Percentiles rank a stretch among this genome's conserved stretches.
Evolutionary conservation across 2,797 vertebrate species (phyloP).

Genomic region (Craterocephalus amniculus): DNA sequence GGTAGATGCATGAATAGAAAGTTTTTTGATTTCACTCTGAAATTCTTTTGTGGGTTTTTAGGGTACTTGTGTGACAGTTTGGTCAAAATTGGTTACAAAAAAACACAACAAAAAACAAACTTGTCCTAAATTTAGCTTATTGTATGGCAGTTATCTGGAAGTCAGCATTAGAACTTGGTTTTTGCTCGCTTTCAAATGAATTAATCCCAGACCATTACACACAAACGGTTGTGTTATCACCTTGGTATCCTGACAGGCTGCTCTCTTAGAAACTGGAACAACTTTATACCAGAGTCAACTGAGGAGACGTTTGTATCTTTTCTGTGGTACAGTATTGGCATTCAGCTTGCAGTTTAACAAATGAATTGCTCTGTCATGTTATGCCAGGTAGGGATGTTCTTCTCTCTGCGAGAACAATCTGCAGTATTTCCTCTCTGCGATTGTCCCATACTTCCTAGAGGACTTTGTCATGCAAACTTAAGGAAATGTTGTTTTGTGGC

Average conservation of each 20-base stretch:
- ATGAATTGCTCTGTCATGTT: background rate
- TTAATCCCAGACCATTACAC: background rate
- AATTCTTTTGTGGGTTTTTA: too few species aligned
- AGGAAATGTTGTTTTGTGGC: background rate
- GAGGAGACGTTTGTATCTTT: background rate
- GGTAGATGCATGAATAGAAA: background rate
- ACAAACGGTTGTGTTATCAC: constrained; percentile 1
- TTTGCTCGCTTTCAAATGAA: background rate
- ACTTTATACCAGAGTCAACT: background rate
- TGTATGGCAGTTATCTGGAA: background rate
- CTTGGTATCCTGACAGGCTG: background rate
- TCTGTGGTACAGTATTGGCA: background rate
- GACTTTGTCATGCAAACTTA: constrained; percentile 6
- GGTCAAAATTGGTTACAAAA: too few species aligned
- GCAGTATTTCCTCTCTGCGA: background rate
- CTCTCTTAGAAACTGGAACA: background rate
- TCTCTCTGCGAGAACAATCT: background rate
- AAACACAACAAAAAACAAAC: background rate
- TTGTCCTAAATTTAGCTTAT: background rate
- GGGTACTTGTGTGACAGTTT: too few species aligned
- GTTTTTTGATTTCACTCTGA: too few species aligned
- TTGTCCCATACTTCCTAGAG: constrained; percentile 5
- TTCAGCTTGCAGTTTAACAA: background rate
- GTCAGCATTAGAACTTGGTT: background rate
- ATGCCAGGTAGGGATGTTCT: background rate